Conservation (phyloP, 2,797 vertebrate species). For the Monodelphis domestica region DNA sequence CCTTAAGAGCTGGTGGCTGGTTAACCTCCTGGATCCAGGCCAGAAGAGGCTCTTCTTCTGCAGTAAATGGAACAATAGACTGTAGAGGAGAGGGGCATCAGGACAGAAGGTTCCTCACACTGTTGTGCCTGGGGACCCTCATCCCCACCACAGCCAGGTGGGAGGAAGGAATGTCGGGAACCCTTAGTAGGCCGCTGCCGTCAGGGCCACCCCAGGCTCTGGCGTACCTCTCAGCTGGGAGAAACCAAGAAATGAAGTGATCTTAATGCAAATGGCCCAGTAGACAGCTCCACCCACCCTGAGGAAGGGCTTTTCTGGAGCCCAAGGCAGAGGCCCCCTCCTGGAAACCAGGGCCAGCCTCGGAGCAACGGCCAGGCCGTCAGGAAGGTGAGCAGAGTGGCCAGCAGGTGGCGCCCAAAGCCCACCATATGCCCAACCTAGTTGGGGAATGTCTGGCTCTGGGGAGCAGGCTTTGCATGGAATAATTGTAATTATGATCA, state of each 20-base stretch:
- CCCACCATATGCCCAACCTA: background rate
- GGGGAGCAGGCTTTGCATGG: too few species aligned
- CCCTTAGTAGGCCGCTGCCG: background rate
- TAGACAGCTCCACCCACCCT: too few species aligned
- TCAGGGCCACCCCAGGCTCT: background rate
- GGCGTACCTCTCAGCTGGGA: background rate
- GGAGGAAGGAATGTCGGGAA: too few species aligned
- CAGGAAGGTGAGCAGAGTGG: background rate
- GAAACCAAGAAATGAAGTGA: background rate
- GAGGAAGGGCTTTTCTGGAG: background rate
- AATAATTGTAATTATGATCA: accelerated
- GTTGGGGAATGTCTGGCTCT: accelerated
- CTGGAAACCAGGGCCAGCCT: accelerated
- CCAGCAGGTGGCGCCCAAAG: background rate
- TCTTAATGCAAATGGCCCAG: too few species aligned
- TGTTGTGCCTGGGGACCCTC: background rate
- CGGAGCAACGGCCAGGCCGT: background rate
- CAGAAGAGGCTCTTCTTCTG: too few species aligned
- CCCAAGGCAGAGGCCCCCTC: background rate
- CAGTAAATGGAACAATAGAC: too few species aligned
- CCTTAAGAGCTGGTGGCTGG: too few species aligned
- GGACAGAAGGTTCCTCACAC: background rate
- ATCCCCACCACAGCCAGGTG: too few species aligned
- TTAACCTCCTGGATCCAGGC: background rate
- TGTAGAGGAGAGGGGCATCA: too few species aligned